These are phyloP conservation scores for Alectura lathami DNA, from an alignment of 2,113 vertebrate genomes.

Conservation along the genomic window DNA sequence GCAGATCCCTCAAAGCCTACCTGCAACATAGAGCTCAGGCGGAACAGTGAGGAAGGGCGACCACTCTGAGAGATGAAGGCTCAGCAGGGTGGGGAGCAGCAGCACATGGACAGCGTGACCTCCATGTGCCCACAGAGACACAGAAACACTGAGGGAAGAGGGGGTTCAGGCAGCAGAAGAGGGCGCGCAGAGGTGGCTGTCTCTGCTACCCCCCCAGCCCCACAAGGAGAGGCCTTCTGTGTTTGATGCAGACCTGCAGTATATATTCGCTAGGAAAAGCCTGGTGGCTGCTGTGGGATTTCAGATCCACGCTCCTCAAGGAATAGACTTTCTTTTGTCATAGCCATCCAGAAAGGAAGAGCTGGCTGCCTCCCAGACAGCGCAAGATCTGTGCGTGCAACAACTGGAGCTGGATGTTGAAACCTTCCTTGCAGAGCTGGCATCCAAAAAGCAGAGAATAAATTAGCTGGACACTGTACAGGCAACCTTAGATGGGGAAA, in stretches of 20 bases:
- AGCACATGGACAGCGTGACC: neutral
- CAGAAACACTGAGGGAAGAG: fast-evolving
- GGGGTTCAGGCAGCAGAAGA: fast-evolving
- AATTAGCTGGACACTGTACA: neutral
- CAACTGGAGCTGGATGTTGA: neutral
- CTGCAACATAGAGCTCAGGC: neutral
- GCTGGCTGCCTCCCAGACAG: neutral
- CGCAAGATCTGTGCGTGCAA: neutral
- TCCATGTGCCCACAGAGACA: neutral
- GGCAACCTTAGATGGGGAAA: conserved; percentile 39
- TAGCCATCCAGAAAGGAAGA: neutral
- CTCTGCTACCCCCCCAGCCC: fast-evolving
- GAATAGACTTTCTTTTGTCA: neutral
- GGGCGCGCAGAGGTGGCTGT: neutral
- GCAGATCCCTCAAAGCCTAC: neutral
- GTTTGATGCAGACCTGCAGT: neutral
- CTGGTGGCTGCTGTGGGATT: neutral
- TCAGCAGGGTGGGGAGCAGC: neutral
- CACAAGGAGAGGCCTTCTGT: fast-evolving
- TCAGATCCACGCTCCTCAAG: neutral
- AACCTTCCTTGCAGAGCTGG: fast-evolving
- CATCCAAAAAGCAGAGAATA: neutral
- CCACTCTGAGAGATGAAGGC: neutral
- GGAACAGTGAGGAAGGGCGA: fast-evolving
- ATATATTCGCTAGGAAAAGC: neutral